Evolutionary conservation across 2,797 vertebrate genomes (phyloP).

Genomic region (Trachurus trachurus): DNA sequence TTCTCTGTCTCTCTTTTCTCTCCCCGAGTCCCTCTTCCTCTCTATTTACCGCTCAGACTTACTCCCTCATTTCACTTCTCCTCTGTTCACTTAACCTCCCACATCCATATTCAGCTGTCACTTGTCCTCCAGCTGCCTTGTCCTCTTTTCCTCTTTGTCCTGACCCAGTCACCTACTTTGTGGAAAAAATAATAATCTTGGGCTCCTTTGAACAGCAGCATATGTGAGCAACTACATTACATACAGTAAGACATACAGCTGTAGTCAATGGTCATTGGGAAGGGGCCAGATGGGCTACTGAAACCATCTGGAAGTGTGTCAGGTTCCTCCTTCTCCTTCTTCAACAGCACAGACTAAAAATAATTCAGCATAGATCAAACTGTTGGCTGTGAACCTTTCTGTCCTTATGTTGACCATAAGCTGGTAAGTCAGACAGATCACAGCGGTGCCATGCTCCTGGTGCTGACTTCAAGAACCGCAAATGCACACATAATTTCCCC

Average conservation of each 20-base stretch:
- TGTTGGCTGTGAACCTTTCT: conserved; percentile 1
- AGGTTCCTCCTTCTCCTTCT: conserved; percentile 4
- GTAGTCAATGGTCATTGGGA: not conserved
- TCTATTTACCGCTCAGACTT: conserved; percentile 26
- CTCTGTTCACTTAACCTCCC: conserved; percentile 39
- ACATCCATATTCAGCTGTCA: conserved; percentile 34
- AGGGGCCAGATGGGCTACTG: not conserved
- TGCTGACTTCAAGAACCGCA: conserved; percentile 39
- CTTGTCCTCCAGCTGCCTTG: conserved; percentile 26
- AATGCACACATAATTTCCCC: conserved; percentile 68
- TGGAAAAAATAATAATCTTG: not conserved
- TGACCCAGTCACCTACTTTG: conserved; percentile 49
- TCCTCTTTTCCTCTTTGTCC: conserved; percentile 5
- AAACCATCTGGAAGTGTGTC: not conserved
- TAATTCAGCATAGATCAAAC: not conserved
- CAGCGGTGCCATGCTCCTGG: conserved; percentile 27
- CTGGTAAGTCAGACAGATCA: conserved; percentile 52
- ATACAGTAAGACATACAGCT: no score
- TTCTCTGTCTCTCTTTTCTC: conserved; percentile 6
- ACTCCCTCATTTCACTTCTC: conserved; percentile 33
- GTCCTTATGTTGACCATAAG: conserved; percentile 37
- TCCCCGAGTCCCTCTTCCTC: conserved; percentile 5
- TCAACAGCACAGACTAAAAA: not conserved
- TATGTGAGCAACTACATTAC: not conserved
- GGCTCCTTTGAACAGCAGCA: not conserved